Base-by-base conservation (phyloP, 2,113 vertebrate species). In the Paramormyrops kingsleyae region DNA sequence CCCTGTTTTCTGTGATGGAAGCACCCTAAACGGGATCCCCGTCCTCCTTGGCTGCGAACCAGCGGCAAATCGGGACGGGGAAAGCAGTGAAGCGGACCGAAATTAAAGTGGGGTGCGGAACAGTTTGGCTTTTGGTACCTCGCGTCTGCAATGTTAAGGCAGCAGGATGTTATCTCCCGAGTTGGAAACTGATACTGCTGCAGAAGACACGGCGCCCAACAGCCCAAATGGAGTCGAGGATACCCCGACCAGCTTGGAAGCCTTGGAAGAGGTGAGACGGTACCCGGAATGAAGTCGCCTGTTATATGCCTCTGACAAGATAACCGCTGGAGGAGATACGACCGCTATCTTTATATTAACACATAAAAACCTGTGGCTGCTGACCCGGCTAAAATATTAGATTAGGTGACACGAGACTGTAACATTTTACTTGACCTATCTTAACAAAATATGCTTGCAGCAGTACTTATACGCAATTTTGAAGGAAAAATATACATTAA, bases 121-220 rank as follows among this genome's bases (percentile, higher is more conserved):
- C 66, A 66, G 70, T 42, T 66, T 66, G 87, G 59, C 24, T 53
- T 62, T 88, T 49, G 44, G 31, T 49, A 87, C 85, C 47, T 85
- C 49, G 31, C 88, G 70, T 50, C 90, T 93, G 95, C 94, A 90
- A 96, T 96, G 95, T 91, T 77, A 92, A 90, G 90, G 90, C 93
- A 92, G 93, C 94, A 96, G 94, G 91, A 96, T 96, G 96, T 90
- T 94, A 90, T 95, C 94, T 89, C 91, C 94, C 89, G 95, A 95
- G 83, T 91, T 89, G 94, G 95, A 96, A 92, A 92, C 88, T 90
- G 92, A 94, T 88, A 92, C 91, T 90, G 92, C 92, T 92, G 94
- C 94, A 90, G 96, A 95, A 92, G 94, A 95, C 90, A 91, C 94
- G n/a, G 93, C 90, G 91, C 92, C 92, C 88, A 93, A 91, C 77